phyloP scores from a whole-genome alignment of 2,797 vertebrate genomes.

The Acanthiza pusilla region DNA sequence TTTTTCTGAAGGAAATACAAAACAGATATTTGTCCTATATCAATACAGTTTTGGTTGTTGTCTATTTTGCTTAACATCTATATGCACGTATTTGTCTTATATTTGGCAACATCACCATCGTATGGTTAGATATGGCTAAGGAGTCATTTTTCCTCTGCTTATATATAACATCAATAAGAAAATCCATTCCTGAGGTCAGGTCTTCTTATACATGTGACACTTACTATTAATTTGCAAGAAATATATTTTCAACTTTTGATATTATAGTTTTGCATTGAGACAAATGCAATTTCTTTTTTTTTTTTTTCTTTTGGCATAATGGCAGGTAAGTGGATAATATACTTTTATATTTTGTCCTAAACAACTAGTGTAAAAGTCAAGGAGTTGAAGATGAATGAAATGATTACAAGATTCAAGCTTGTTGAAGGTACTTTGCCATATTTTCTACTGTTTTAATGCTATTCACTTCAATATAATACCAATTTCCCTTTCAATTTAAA shows the following conservation, averaged over 20 bases:
- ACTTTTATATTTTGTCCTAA: background rate
- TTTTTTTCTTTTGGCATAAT: background rate
- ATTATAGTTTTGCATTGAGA: background rate
- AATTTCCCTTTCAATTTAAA: background rate
- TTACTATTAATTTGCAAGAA: background rate
- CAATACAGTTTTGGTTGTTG: background rate
- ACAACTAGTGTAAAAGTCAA: background rate
- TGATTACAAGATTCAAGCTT: background rate
- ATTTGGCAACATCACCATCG: background rate
- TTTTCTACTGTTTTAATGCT: background rate
- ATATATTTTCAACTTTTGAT: background rate
- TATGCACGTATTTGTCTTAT: background rate
- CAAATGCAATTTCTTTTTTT: background rate
- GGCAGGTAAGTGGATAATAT: background rate
- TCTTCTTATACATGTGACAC: background rate
- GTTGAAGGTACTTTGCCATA: background rate
- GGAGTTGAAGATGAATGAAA: background rate
- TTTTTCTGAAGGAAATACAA: conserved; percentile 69
- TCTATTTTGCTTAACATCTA: background rate
- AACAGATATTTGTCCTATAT: background rate
- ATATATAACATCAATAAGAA: background rate
- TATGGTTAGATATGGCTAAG: background rate
- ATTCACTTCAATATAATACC: background rate
- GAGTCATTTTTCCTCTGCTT: background rate
- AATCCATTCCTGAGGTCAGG: background rate